Evolutionary conservation across 2,113 vertebrate species (phyloP).

Genomic region (Trochalopteron elliotii): DNA sequence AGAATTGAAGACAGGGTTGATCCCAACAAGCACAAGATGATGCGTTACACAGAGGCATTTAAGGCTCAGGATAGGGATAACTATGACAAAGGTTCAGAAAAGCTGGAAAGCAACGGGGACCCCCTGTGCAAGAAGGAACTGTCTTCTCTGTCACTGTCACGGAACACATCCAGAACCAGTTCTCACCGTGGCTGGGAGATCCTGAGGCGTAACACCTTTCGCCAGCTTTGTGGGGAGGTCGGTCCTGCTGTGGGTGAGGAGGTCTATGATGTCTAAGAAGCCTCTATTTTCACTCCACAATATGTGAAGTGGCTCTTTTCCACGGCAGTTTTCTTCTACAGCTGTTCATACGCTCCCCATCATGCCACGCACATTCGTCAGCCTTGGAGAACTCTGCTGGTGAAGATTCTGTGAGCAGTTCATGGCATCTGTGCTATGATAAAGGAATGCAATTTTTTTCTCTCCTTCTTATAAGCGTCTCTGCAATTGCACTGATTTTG

Average conservation of each 20-base stretch:
- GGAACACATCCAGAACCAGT: slow-evolving; percentile 65
- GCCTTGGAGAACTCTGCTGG: not conserved
- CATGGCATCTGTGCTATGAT: not conserved
- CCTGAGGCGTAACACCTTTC: slow-evolving; percentile 76
- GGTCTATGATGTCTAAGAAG: slow-evolving; percentile 69
- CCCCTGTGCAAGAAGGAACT: not conserved
- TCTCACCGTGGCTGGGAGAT: slow-evolving; percentile 81
- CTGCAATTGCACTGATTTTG: not conserved
- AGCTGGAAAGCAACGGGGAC: not conserved
- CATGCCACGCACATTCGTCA: not conserved
- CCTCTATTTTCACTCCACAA: not conserved
- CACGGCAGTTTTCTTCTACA: not conserved
- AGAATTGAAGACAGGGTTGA: slow-evolving; percentile 89
- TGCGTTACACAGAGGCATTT: slow-evolving; percentile 81
- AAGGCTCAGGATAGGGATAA: slow-evolving; percentile 72
- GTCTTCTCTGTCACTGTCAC: slow-evolving; percentile 43
- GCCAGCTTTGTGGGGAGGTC: slow-evolving; percentile 46
- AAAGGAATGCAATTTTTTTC: not conserved
- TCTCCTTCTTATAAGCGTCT: not conserved
- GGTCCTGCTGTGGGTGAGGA: slow-evolving; percentile 63
- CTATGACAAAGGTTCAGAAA: slow-evolving; percentile 47
- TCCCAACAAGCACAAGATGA: slow-evolving; percentile 78
- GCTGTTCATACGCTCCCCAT: not conserved
- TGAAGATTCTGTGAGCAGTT: not conserved
- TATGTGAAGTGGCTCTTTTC: not conserved